Base-by-base conservation (phyloP, 2,888 invertebrate species). In the Lysandra coridon region DNA sequence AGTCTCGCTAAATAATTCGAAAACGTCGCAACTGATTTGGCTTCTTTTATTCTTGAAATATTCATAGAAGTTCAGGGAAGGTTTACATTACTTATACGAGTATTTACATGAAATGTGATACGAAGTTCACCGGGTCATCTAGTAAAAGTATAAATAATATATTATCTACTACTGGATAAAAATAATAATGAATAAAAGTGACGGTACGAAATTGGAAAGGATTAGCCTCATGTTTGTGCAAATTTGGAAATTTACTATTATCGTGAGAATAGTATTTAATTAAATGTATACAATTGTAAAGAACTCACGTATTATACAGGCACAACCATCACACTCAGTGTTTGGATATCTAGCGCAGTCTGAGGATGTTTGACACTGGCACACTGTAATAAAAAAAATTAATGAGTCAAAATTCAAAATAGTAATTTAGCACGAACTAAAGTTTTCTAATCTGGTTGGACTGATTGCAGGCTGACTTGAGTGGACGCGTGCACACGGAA, bases 321-420 rank as follows among this genome's bases (percentile, higher is more conserved):
- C 94, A 85, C 97, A 97, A 79, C 97, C 97, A 88, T 97, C 96
- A 86, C 97, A 97, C 81, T 95, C 92, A 64, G 92, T 95, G 89
- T 88, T 95, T 86, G 87, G 94, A 88, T 86, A 90, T 85, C 92
- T 88, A 62, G 95, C 95, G 88, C 97, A 97, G 87, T 97, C 97
- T 2, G 95, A 91, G 84, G 96, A 92, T 82, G 95, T 95, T 90
- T 97, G 97, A 87, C 97, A 97, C 88, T 97, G 96, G 86, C 96
- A 96, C 80, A 96, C 96, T 96, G 89, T 79, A 92, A 89, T 76
- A 30, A 80, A 80, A 78, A 78, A 79, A 17, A n/a, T 17, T 62
- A 37, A 14, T n/a, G 7, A 49, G 49, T 23, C 14, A 33, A 62
- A 62, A 49, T 49, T 12, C 49, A 2, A 49, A 62, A 62, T 62